phyloP scores from a whole-genome alignment of 2,113 vertebrate species.

The Lophochroa leadbeateri region DNA sequence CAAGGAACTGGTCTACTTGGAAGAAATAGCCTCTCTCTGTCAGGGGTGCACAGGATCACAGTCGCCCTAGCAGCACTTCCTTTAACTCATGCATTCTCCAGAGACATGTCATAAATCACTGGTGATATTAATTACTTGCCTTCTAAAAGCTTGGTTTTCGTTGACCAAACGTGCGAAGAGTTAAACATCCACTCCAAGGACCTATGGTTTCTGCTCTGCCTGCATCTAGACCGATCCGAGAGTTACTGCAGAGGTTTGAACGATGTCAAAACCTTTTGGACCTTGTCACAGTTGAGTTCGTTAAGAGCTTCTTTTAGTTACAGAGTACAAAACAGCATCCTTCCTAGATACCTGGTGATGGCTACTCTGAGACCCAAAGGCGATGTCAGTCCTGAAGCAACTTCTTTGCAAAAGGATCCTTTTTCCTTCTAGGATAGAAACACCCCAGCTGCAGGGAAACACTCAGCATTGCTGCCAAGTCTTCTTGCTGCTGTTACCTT shows the following conservation, averaged over 20 bases:
- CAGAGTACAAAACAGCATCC: background rate
- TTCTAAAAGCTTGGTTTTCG: background rate
- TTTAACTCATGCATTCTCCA: fast-evolving
- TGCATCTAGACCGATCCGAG: background rate
- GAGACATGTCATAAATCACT: background rate
- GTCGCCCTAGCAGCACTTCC: background rate
- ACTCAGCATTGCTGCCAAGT: background rate
- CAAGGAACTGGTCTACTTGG: background rate
- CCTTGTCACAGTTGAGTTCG: background rate
- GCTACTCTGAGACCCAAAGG: background rate
- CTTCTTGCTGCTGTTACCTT: background rate
- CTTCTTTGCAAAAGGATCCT: background rate
- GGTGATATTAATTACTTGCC: background rate
- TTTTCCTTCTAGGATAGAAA: background rate
- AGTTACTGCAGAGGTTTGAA: background rate
- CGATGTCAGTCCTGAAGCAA: background rate
- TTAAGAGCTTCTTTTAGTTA: background rate
- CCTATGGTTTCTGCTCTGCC: too few relatives aligned
- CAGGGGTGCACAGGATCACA: fast-evolving
- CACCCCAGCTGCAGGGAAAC: background rate
- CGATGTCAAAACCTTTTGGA: fast-evolving
- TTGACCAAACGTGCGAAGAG: background rate
- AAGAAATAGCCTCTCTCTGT: fast-evolving
- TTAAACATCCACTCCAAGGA: background rate
- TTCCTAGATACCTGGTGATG: background rate